A percentile compares a stretch with the other conserved stretches of the same genome.
Conservation (phyloP, 2,888 invertebrate genomes). For the Chrysolina haemoptera region DNA sequence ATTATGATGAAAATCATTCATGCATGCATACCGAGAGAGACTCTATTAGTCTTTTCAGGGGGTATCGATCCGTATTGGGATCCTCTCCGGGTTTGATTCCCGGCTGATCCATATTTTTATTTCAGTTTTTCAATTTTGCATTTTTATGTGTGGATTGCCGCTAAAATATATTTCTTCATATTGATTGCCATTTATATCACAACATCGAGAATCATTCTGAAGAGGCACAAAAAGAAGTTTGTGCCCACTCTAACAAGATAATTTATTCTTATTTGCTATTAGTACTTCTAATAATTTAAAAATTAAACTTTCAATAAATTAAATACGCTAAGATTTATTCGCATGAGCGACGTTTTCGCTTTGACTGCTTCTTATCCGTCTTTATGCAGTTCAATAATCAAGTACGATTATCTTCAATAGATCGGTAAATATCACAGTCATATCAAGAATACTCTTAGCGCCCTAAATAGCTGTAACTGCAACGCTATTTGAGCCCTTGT, state of each 20-base stretch:
- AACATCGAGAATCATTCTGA: conserved; percentile 26
- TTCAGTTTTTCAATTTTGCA: no score
- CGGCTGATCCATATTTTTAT: no score
- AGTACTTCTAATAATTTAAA: conserved; percentile 27
- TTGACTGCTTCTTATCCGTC: conserved; percentile 60
- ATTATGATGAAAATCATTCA: no score
- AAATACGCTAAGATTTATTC: conserved; percentile 65
- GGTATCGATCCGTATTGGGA: no score
- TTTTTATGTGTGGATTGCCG: no score
- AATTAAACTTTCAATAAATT: conserved; percentile 32
- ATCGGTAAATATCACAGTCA: conserved; percentile 69
- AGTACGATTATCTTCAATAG: conserved; percentile 56
- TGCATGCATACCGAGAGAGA: no score
- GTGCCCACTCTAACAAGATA: conserved; percentile 64
- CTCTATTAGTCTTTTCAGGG: no score
- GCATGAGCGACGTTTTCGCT: conserved; percentile 50
- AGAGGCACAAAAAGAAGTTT: conserved; percentile 54
- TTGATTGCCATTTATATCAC: neutral
- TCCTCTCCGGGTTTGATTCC: no score
- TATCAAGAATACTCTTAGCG: conserved; percentile 69
- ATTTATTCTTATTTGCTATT: conserved; percentile 42
- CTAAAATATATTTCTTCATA: no score
- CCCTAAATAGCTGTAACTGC: conserved; percentile 69
- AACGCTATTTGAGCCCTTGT: conserved; percentile 61
- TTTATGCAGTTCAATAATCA: conserved; percentile 53